Evolutionary conservation across 1,140 invertebrate species (phyloP).

Genomic region (Parapsyche elsis): DNA sequence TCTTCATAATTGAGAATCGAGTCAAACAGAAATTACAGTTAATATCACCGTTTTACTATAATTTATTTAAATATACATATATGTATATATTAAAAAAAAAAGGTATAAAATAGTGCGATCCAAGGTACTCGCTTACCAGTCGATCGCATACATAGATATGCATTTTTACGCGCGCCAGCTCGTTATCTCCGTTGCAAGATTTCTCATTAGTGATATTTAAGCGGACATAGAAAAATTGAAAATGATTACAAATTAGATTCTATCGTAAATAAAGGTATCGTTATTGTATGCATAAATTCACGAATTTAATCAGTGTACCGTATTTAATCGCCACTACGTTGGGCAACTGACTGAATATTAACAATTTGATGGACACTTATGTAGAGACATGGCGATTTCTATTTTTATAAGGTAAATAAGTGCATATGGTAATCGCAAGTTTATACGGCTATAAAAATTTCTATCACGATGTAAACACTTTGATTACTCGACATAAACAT

Average conservation of each 20-base stretch:
- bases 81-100: no score
- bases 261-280: conserved; percentile 11
- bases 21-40: neutral
- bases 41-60: conserved; percentile 1
- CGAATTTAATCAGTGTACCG: neutral
- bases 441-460: no score
- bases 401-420: no score
- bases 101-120: no score
- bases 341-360: no score
- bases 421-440: no score
- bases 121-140: no score
- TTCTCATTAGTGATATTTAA: conserved; percentile 20
- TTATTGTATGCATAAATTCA: neutral
- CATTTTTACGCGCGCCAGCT: neutral
- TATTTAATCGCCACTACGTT: neutral
- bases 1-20: conserved; percentile 14
- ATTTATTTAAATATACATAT: neutral
- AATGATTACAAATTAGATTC: neutral
- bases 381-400: no score
- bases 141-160: no score
- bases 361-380: no score
- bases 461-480: no score
- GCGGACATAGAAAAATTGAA: conserved; percentile 19
- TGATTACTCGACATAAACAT: no score
- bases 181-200: neutral